Evolutionary conservation across 1,140 invertebrate genomes (phyloP).

Genomic region (Mizuhopecten yessoensis): DNA sequence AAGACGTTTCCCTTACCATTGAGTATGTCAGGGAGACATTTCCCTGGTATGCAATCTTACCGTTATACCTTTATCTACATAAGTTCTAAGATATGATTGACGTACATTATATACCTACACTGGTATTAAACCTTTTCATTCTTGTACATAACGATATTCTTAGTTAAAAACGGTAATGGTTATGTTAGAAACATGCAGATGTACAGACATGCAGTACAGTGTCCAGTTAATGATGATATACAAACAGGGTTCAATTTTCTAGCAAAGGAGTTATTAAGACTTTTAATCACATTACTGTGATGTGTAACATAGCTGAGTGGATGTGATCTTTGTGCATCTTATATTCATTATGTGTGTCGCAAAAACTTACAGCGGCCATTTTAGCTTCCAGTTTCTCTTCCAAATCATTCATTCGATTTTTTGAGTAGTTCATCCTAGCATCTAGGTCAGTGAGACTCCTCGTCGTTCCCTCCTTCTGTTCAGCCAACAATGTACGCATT

Average conservation of each 20-base stretch:
- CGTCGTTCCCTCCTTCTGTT: slow-evolving; percentile 72
- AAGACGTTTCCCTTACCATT: no score
- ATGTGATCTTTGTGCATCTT: neutral
- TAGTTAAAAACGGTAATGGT: neutral
- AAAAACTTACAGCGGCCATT: slow-evolving; percentile 74
- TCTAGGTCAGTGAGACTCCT: slow-evolving; percentile 79
- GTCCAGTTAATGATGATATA: neutral
- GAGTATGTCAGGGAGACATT: no score
- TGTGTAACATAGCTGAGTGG: neutral
- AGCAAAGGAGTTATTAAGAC: neutral
- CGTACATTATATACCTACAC: neutral
- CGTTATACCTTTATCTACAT: neutral
- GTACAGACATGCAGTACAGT: neutral
- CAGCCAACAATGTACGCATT: slow-evolving; percentile 68
- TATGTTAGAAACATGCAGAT: neutral
- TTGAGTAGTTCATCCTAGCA: slow-evolving; percentile 72
- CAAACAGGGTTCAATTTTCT: neutral
- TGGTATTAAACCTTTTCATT: slow-evolving; percentile 53
- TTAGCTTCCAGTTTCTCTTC: slow-evolving; percentile 76
- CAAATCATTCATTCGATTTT: slow-evolving; percentile 69
- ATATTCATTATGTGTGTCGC: neutral
- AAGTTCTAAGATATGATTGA: neutral
- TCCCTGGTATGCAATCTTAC: no score
- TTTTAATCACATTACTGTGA: neutral
- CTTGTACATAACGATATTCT: slow-evolving; percentile 47